Conservation (phyloP, 2,888 invertebrate species). For the Bursaphelenchus okinawaensis region DNA sequence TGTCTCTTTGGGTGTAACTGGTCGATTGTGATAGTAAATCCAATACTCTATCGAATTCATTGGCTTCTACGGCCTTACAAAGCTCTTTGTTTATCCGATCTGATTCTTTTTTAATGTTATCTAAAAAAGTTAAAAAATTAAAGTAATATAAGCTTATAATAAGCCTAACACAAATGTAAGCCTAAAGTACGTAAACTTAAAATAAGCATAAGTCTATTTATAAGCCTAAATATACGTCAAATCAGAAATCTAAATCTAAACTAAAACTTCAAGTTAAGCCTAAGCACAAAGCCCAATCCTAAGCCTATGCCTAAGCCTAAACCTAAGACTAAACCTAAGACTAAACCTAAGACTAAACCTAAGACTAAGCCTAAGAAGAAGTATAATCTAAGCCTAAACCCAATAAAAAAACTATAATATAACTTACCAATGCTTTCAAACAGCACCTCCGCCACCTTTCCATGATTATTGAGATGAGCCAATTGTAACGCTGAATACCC, state of each 20-base stretch:
- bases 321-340: no score
- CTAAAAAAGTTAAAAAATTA: slow-evolving; percentile 4
- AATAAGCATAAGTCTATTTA: neutral
- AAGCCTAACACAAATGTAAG: no score
- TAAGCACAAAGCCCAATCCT: no score
- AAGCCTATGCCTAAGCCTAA: no score
- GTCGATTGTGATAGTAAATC: slow-evolving; percentile 59
- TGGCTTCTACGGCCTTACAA: slow-evolving; percentile 64
- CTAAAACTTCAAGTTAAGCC: no score
- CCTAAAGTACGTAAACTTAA: no score
- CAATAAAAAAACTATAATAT: neutral
- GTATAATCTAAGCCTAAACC: neutral
- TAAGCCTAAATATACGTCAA: no score
- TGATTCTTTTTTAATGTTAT: slow-evolving; percentile 7
- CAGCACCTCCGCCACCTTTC: slow-evolving; percentile 29
- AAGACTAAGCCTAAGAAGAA: no score
- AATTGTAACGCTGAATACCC: slow-evolving; percentile 72
- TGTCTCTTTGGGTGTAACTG: slow-evolving; percentile 37
- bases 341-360: no score
- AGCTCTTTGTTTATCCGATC: slow-evolving; percentile 25
- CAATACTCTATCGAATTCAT: slow-evolving; percentile 69
- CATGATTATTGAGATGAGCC: slow-evolving; percentile 69
- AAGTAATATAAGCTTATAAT: no score
- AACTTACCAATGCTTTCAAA: slow-evolving; percentile 21
- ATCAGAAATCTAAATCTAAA: no score